phyloP scores from a whole-genome alignment of 2,797 vertebrate species.

The Pipistrellus pipistrellus region DNA sequence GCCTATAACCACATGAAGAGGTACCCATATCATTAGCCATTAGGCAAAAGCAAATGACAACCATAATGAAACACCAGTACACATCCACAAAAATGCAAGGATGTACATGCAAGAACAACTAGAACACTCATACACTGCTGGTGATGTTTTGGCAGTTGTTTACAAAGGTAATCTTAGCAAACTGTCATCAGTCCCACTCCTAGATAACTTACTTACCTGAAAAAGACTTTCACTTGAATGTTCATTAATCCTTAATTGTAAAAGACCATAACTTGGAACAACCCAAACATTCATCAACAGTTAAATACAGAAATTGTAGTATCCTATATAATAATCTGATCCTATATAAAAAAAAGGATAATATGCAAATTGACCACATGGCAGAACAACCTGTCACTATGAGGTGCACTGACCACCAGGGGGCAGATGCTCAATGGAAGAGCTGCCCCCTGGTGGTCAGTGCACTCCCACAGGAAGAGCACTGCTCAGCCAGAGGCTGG shows the following conservation, averaged over 20 bases:
- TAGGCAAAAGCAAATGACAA: conserved; percentile 38
- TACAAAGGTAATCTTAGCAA: neutral
- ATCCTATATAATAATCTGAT: too few species aligned
- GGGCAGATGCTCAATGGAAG: too few species aligned
- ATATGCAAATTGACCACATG: too few species aligned
- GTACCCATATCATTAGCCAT: neutral
- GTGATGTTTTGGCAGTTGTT: neutral
- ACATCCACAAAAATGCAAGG: neutral
- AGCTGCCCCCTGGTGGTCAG: too few species aligned
- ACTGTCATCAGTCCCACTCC: neutral
- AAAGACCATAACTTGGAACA: neutral
- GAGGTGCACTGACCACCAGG: too few species aligned
- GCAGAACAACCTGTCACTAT: too few species aligned
- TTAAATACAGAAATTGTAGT: neutral
- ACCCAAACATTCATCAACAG: neutral
- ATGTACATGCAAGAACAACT: neutral
- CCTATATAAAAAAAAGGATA: too few species aligned
- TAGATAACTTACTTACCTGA: neutral
- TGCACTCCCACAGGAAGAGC: too few species aligned
- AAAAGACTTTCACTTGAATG: conserved; percentile 50
- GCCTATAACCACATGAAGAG: neutral
- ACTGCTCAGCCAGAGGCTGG: too few species aligned
- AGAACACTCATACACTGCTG: neutral
- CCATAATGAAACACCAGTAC: neutral
- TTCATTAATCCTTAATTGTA: conserved; percentile 17